A percentile compares a stretch with the other conserved stretches of the same genome.
Evolutionary conservation across 2,888 invertebrate species (phyloP).

Genomic region (Caenorhabditis virilis): DNA sequence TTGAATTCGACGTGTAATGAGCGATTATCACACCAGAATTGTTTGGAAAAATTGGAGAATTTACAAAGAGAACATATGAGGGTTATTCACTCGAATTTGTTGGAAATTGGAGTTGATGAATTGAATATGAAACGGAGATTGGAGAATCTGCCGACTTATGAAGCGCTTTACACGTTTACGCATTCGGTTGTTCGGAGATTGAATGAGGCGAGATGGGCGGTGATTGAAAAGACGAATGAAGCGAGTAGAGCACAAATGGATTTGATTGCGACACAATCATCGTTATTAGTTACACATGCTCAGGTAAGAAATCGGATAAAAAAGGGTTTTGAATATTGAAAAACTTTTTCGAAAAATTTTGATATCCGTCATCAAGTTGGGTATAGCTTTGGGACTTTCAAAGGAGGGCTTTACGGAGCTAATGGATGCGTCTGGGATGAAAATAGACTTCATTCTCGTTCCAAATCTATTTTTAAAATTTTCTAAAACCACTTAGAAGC

Average conservation of each 20-base stretch:
- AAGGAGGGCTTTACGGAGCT: too few species aligned
- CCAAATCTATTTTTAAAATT: too few species aligned
- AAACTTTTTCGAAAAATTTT: too few species aligned
- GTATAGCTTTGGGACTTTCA: too few species aligned
- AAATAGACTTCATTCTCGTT: too few species aligned
- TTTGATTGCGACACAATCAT: slow-evolving; percentile 58
- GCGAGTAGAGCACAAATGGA: slow-evolving; percentile 48
- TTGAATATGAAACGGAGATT: slow-evolving; percentile 43
- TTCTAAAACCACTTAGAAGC: too few species aligned
- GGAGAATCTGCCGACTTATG: slow-evolving; percentile 64
- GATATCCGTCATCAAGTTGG: too few species aligned
- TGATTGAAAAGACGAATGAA: slow-evolving; percentile 58
- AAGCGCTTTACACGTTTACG: slow-evolving; percentile 66
- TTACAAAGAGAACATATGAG: slow-evolving; percentile 64
- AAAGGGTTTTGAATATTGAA: too few species aligned
- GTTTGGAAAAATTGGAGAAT: slow-evolving; percentile 64
- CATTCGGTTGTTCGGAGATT: slow-evolving; percentile 58
- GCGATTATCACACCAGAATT: slow-evolving; percentile 54
- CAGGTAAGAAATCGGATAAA: too few species aligned
- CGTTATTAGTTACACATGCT: slow-evolving; percentile 60
- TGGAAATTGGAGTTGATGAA: slow-evolving; percentile 24
- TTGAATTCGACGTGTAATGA: slow-evolving; percentile 53
- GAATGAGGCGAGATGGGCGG: slow-evolving; percentile 42
- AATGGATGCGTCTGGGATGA: too few species aligned
- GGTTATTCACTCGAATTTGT: slow-evolving; percentile 44